Conservation (phyloP, 2,797 vertebrate species). For the Threskiornis aethiopicus region DNA sequence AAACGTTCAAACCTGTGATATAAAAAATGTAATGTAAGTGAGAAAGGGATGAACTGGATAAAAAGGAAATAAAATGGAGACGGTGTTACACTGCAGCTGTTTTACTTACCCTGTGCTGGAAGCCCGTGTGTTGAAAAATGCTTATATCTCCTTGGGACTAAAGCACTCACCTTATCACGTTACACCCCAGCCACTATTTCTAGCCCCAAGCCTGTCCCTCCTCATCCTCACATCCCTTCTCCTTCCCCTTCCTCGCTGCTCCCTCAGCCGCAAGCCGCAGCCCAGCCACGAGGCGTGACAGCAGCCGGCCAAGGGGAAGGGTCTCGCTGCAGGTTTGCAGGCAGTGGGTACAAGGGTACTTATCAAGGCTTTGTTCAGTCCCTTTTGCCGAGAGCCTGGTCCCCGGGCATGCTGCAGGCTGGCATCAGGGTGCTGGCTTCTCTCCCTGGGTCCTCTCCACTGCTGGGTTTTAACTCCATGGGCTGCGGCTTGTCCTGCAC, state of each 20-base stretch:
- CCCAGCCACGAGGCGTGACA: accelerated
- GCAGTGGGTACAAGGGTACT: no score
- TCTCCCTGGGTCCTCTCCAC: background rate
- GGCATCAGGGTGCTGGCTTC: background rate
- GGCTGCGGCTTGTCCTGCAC: accelerated
- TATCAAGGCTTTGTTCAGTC: background rate
- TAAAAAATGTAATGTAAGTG: background rate
- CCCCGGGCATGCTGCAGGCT: background rate
- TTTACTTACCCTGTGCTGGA: background rate
- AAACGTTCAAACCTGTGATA: background rate
- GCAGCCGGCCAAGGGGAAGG: accelerated
- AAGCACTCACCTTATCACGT: background rate
- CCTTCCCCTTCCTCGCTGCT: background rate
- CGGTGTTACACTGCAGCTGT: background rate
- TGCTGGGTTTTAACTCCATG: background rate
- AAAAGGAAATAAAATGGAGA: background rate
- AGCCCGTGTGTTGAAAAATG: background rate
- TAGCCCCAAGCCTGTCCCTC: background rate
- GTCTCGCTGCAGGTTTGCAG: background rate
- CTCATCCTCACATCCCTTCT: background rate
- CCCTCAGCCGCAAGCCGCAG: background rate
- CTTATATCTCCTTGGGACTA: background rate
- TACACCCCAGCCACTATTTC: background rate
- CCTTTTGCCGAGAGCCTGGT: background rate
- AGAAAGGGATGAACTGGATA: background rate